A percentile compares a stretch with the other conserved stretches of the same genome.
Evolutionary conservation across 2,113 vertebrate genomes (phyloP).

Genomic region (Sialia sialis): DNA sequence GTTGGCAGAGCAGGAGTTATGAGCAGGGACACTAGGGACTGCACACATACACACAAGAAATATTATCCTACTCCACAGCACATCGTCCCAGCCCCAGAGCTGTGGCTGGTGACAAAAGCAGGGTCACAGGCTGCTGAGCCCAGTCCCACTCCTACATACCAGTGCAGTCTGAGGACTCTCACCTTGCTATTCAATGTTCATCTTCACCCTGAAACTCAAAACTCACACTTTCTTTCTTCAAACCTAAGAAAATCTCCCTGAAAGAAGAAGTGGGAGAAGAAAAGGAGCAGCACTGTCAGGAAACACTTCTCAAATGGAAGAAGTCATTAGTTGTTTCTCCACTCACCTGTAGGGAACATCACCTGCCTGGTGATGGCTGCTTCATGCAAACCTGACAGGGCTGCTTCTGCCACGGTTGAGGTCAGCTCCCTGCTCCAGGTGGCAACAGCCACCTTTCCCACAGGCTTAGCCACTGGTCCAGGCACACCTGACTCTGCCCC

Average conservation of each 20-base stretch:
- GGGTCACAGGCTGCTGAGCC: neutral
- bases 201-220: neutral
- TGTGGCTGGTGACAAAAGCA: neutral
- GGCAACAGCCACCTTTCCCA: neutral
- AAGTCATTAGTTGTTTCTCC: neutral
- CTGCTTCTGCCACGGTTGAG: neutral
- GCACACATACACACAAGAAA: rapidly evolving
- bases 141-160: rapidly evolving
- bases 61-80: neutral
- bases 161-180: neutral
- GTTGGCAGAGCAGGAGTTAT: neutral
- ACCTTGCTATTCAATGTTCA: neutral
- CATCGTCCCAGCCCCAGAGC: rapidly evolving
- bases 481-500: neutral
- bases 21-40: neutral
- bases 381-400: neutral
- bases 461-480: neutral
- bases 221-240: neutral
- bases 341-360: neutral
- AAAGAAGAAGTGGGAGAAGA: neutral
- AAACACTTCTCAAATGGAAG: conserved; percentile 23
- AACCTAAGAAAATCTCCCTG: neutral
- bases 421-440: neutral
- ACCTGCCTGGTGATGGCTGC: neutral
- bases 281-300: neutral